A percentile compares a stretch with the other conserved stretches of the same genome.
Evolutionary conservation across 2,797 vertebrate species (phyloP).

Genomic region (Sciurus vulgaris): DNA sequence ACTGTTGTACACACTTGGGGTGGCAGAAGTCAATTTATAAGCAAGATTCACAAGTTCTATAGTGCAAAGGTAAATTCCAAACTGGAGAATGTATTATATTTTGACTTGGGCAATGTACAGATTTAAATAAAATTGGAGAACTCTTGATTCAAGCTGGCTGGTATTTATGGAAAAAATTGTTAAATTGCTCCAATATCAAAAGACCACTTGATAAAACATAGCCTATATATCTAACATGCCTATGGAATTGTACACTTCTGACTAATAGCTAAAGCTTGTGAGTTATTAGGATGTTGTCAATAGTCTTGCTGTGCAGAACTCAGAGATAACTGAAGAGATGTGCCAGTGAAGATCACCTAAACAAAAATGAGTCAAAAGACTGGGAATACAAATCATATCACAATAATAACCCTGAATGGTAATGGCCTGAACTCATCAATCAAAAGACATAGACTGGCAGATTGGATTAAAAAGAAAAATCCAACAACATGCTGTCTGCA

Average conservation of each 20-base stretch:
- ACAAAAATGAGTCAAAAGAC: too few relatives aligned
- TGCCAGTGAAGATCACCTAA: neutral
- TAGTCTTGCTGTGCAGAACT: neutral
- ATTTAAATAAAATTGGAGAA: conserved; percentile 45
- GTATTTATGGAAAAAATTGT: neutral
- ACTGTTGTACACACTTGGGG: neutral
- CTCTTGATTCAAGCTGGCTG: neutral
- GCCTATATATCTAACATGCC: neutral
- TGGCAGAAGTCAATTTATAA: neutral
- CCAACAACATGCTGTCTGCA: too few relatives aligned
- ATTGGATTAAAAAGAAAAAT: too few relatives aligned
- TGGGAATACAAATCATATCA: too few relatives aligned
- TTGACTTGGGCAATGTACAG: neutral
- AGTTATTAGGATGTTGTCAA: conserved; percentile 7
- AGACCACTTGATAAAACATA: neutral
- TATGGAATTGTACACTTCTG: neutral
- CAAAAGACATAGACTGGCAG: too few relatives aligned
- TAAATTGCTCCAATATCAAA: neutral
- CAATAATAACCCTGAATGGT: too few relatives aligned
- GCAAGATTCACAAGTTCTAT: neutral
- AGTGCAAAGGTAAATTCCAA: neutral
- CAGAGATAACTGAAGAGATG: neutral
- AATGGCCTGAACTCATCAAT: too few relatives aligned
- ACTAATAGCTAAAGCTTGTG: neutral
- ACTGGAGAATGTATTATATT: neutral